Base-by-base conservation (phyloP, 2,797 vertebrate genomes). In the Hapalemur alaotrensis region DNA sequence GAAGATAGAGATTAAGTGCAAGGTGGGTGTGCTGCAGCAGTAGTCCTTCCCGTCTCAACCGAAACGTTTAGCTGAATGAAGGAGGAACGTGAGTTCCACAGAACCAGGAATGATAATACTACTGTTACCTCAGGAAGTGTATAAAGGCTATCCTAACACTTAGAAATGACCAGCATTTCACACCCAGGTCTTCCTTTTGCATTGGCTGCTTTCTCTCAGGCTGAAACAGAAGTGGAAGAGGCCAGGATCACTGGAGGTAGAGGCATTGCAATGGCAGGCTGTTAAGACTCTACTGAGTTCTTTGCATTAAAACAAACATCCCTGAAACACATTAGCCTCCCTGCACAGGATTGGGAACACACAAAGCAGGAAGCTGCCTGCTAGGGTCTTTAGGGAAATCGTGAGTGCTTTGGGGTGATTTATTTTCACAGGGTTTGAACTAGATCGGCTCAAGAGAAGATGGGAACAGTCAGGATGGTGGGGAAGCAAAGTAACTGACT, bases 361-460 rank as follows among this genome's bases (percentile, higher is more conserved):
- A 94, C 93, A 92, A 97, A 98, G 96, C 98, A 98, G 97, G 98
- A 99, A 98, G 97, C 32, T 67, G 63, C 97, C 96, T 98, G 90
- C 96, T 50, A 70, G 94, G 90, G 97, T 98, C 98, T 98, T 97
- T 28, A 18, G 98, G 98, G 98, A 98, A 98, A 98, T 98, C 93
- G 96, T 98, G 98, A 99, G 98, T 98, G 98, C 98, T 98, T 98
- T 98, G 97, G 98, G 97, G 96, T 98, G 96, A 98, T 98, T 98
- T 98, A 98, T 98, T 98, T 98, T 98, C 97, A 98, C 97, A 98
- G 75, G 86, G 63, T 97, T 98, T 97, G 97, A 98, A 97, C 82
- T 96, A 98, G 98, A 98, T 98, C 94, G 97, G 92, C 95, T 98
- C 87, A 91, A 97, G 92, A 98, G 98, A 98, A 98, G 95, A 97